phyloP scores from a whole-genome alignment of 1,140 invertebrate species.

The Oncopeltus fasciatus region DNA sequence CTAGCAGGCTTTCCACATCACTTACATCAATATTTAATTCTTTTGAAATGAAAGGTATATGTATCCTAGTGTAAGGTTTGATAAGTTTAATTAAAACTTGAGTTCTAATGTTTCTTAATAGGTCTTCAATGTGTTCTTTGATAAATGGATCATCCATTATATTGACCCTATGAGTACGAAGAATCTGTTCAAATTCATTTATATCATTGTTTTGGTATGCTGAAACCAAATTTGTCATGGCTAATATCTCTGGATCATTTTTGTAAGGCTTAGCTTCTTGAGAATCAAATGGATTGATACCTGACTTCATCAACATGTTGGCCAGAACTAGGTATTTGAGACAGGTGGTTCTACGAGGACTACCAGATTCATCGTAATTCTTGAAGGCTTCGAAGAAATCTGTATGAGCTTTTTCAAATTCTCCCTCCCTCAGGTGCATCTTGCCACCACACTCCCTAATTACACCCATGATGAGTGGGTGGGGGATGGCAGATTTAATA shows the following conservation, averaged over 20 bases:
- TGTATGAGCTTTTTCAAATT: slow-evolving; percentile 97
- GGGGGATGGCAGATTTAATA: slow-evolving; percentile 98
- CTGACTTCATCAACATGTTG: slow-evolving; percentile 99
- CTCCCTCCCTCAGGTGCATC: slow-evolving; percentile 97
- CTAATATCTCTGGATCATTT: slow-evolving; percentile 97
- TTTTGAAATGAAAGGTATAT: slow-evolving; percentile 95
- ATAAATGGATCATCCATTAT: slow-evolving; percentile 99
- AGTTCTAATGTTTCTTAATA: slow-evolving; percentile 93
- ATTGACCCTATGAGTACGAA: slow-evolving; percentile 86
- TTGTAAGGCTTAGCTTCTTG: slow-evolving; percentile 99
- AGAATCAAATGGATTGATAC: slow-evolving; percentile 98
- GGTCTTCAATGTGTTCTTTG: slow-evolving; percentile 90
- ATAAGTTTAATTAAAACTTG: slow-evolving; percentile 93
- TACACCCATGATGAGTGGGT: slow-evolving; percentile 99
- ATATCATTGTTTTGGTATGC: slow-evolving; percentile 99
- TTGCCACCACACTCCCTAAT: slow-evolving; percentile 99
- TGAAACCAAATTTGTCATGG: slow-evolving; percentile 97
- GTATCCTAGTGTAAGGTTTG: slow-evolving; percentile 94
- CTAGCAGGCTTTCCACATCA: slow-evolving; percentile 92
- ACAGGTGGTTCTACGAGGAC: slow-evolving; percentile 88
- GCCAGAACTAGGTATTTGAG: slow-evolving; percentile 96
- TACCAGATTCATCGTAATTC: slow-evolving; percentile 99
- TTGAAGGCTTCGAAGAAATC: slow-evolving; percentile 99
- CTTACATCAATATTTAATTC: slow-evolving; percentile 90
- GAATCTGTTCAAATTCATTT: slow-evolving; percentile 92